Evolutionary conservation across 2,888 invertebrate species (phyloP), one percentile per base, ranked within the genome.

Genomic region (Oxystoma pomonae): DNA sequence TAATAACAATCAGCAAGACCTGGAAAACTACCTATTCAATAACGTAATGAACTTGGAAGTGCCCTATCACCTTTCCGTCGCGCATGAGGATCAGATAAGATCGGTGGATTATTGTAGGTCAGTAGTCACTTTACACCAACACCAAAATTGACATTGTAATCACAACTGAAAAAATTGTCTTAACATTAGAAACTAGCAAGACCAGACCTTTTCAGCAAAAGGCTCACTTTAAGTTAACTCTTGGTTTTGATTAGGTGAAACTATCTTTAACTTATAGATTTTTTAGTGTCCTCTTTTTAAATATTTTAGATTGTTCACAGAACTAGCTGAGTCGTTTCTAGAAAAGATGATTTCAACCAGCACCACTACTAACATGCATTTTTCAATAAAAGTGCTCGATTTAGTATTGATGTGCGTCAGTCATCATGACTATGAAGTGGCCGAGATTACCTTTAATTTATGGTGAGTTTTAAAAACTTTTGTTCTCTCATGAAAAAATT

Each of bases 381-480:
- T 90, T 81, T 89, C 91, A 0, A 83, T 96, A 67, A 89, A 91
- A 77, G 89, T 93, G 1, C 82, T 99, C 65, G 96, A 98, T 77
- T 83, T 97, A 70, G 90, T 96, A 9, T 83, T 98, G 57, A 88
- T 91, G 50, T 96, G 98, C 81, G 93, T 96, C 9, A 96, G 96
- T 0, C 97, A 98, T 83, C 96, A 97, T 80, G 97, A 98, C 79
- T 98, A 96, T 82, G 96, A 98, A 86, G 75, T 75, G 72, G 88
- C 89, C 35, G 89, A 89, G 76, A 94, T 98, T 70, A 96, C 98
- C 1, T 99, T 98, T 78, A 94, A 95, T 80, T 85, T 98, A 64
- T 99, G 99, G 99, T 35, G 12, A 35, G 35, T 35, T 35, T n/a
- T n/a, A n/a, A n/a, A n/a, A n/a, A n/a, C n/a, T n/a, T n/a, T n/a